Evolutionary conservation across 2,888 invertebrate species (phyloP).

Genomic region (Luperina testacea): DNA sequence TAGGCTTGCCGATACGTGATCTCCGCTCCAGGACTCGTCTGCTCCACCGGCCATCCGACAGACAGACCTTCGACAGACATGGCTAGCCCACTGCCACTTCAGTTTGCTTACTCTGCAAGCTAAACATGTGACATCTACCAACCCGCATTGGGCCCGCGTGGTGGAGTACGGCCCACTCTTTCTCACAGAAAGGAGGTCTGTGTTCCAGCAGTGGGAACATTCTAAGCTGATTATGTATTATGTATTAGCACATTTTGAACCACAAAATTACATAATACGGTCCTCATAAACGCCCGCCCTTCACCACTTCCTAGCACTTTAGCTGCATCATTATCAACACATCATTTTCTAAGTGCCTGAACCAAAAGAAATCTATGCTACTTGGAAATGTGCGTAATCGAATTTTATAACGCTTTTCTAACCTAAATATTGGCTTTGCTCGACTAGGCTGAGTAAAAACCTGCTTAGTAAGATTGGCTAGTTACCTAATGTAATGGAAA

Average conservation of each 20-base stretch:
- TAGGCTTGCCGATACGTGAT: too few species aligned
- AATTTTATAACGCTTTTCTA: conserved; percentile 75
- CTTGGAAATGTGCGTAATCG: conserved; percentile 69
- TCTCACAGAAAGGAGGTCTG: too few species aligned
- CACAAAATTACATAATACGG: neutral
- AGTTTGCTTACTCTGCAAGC: too few species aligned
- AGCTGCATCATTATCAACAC: neutral
- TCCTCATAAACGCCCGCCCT: neutral
- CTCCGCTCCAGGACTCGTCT: too few species aligned
- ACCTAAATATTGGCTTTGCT: conserved; percentile 76
- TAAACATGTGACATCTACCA: too few species aligned
- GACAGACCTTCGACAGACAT: too few species aligned
- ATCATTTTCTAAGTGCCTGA: neutral
- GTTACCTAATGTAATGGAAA: conserved; percentile 84
- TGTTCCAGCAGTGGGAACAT: too few species aligned
- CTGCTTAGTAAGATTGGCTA: conserved; percentile 79
- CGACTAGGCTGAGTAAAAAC: conserved; percentile 69
- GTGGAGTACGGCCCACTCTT: too few species aligned
- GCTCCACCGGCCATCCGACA: too few species aligned
- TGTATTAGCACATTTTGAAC: neutral
- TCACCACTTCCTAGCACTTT: neutral
- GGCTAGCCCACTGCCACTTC: too few species aligned
- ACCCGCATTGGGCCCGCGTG: too few species aligned
- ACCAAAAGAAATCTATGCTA: conserved; percentile 20
- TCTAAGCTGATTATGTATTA: too few species aligned